A percentile compares a stretch with the other conserved stretches of the same genome.
phyloP scores from a whole-genome alignment of 2,888 invertebrate genomes.

The Diplazon laetatorius region DNA sequence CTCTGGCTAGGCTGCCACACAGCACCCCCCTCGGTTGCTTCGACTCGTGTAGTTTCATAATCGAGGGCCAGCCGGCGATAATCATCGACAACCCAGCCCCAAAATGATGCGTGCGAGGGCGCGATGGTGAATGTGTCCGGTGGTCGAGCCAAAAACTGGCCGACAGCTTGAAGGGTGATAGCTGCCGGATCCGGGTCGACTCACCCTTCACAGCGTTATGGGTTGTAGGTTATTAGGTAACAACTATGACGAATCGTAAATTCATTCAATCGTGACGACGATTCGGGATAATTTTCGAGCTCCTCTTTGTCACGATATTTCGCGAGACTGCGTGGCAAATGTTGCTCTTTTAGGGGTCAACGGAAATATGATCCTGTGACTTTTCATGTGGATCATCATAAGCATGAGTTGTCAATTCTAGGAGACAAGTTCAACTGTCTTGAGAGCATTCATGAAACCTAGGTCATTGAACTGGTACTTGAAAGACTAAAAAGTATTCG shows the following conservation, averaged over 20 bases:
- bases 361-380: too few species aligned
- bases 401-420: too few species aligned
- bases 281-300: not conserved
- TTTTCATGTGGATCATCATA: too few species aligned
- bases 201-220: constrained; percentile 7
- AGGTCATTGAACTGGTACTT: too few species aligned
- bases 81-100: constrained; percentile 79
- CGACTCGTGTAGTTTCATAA: constrained; percentile 76
- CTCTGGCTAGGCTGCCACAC: constrained; percentile 1
- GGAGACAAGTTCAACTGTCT: too few species aligned
- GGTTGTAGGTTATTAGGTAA: not conserved
- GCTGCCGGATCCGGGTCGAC: constrained; percentile 44
- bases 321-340: too few species aligned
- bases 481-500: too few species aligned
- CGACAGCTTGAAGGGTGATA: constrained; percentile 22
- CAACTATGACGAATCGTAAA: not conserved
- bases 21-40: constrained; percentile 4
- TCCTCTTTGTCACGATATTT: too few species aligned
- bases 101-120: constrained; percentile 67
- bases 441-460: too few species aligned
- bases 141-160: constrained; percentile 34
- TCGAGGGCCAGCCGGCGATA: constrained; percentile 77
- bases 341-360: too few species aligned
- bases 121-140: not conserved
- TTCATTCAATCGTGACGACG: not conserved